Evolutionary conservation across 2,113 vertebrate species (phyloP), one percentile per base, ranked within the genome.

Genomic region (Falcunculus frontatus): DNA sequence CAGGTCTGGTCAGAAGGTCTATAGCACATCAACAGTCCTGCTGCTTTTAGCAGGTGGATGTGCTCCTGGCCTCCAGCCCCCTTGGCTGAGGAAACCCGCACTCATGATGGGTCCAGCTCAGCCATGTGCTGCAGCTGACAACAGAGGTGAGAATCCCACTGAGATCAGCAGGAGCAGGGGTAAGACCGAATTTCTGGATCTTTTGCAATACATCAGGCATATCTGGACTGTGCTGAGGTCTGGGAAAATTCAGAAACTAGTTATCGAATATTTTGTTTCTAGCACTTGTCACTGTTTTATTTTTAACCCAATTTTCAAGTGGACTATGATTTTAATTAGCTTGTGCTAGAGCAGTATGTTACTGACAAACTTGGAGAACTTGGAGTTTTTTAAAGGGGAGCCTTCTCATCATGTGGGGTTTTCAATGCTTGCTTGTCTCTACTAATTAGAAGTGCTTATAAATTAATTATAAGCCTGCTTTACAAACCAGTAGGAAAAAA

Each of bases 401-500:
- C 6, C 67, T 70, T 76, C 73, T 90, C 72, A 46, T 94, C 52
- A 67, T 78, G 52, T 72, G 30, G 25, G 57, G 17, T 81, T 92
- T 94, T 92, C 52, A 70, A 14, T 57, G 69, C 33, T 60, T 74
- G 20, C 62, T 73, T 87, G 79, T 96, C 93, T 94, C 47, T 83
- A 46, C 65, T 93, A 93, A 96, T 93, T 95, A 95, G 84, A 91
- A 94, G 22, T 55, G 32, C 35, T 92, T 95, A 87, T 95, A 96
- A 96, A 97, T 93, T 93, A 95, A 93, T 92, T 92, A 91, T 89
- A 86, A 96, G 10, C 15, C n/a, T 95, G 9, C 22, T 87, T 96
- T 94, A 73, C 32, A 91, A 95, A 76, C 25, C 86, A 95, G 70
- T 91, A 64, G 93, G 59, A 92, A 53, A 83, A 59, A 63, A 90